Evolutionary conservation across 1,140 invertebrate genomes (phyloP).

Genomic region (Magallana angulata): DNA sequence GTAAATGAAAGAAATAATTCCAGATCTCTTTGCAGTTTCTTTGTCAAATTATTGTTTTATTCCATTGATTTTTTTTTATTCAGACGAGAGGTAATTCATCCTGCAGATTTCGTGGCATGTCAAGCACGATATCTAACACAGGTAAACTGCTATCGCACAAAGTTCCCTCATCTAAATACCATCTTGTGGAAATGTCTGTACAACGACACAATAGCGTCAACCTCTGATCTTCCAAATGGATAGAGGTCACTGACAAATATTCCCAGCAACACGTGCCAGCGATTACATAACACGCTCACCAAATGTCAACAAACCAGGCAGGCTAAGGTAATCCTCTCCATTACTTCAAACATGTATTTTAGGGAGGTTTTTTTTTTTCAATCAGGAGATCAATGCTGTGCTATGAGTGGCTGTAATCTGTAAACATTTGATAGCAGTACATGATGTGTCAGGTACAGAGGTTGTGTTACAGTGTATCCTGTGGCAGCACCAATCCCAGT

Average conservation of each 20-base stretch:
- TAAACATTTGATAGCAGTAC: constrained; percentile 34
- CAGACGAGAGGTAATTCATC: neutral
- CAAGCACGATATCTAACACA: constrained; percentile 18
- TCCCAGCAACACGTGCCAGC: constrained; percentile 17
- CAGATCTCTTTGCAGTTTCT: constrained; percentile 3
- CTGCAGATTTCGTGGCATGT: constrained; percentile 16
- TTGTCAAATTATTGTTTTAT: constrained; percentile 28
- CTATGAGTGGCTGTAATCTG: constrained; percentile 18
- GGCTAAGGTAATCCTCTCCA: constrained; percentile 23
- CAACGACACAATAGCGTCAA: constrained; percentile 26
- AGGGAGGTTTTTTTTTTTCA: neutral
- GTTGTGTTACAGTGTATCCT: neutral
- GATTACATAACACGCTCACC: constrained; percentile 12
- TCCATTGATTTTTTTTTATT: neutral
- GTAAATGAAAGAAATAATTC: constrained; percentile 28
- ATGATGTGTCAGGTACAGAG: constrained; percentile 17
- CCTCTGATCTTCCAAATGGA: constrained; percentile 16
- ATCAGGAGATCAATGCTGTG: constrained; percentile 9
- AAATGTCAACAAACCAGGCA: constrained; percentile 31
- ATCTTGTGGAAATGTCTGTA: constrained; percentile 27
- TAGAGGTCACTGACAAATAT: constrained; percentile 31
- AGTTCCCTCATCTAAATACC: constrained; percentile 35
- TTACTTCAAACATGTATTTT: constrained; percentile 30
- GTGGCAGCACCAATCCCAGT: neutral
- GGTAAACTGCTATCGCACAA: constrained; percentile 33